Evolutionary conservation across 2,888 invertebrate genomes (phyloP).

Genomic region (Pachliopta kotzebuea): DNA sequence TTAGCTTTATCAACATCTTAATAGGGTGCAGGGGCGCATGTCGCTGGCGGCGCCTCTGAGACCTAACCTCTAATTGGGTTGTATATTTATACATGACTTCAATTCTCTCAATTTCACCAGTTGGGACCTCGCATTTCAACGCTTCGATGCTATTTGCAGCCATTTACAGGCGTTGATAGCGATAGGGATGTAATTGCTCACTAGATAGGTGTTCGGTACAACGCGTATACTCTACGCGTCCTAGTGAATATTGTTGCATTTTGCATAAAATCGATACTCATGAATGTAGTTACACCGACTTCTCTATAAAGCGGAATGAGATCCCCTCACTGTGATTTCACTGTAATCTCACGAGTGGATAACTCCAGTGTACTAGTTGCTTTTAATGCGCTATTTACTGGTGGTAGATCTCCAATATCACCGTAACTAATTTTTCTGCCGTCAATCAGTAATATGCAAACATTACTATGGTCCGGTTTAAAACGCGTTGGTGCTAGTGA

Average conservation of each 20-base stretch:
- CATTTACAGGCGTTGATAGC: constrained; percentile 55
- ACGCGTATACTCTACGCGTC: constrained; percentile 62
- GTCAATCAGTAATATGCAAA: too few species aligned
- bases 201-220: constrained; percentile 58
- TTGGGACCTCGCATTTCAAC: constrained; percentile 49
- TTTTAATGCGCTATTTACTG: constrained; percentile 4
- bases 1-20: constrained; percentile 59
- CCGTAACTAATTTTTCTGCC: too few species aligned
- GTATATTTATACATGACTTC: constrained; percentile 54
- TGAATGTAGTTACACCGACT: constrained; percentile 64
- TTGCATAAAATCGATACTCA: constrained; percentile 80
- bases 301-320: constrained; percentile 55
- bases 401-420: background rate
- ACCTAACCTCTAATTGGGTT: constrained; percentile 60
- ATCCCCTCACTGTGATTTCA: constrained; percentile 61
- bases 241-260: constrained; percentile 79
- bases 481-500: too few species aligned
- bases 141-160: constrained; percentile 46
- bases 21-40: constrained; percentile 39
- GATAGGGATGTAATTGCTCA: constrained; percentile 66
- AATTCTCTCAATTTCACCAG: constrained; percentile 51
- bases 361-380: constrained; percentile 9
- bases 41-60: constrained; percentile 39
- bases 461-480: too few species aligned
- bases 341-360: constrained; percentile 42